A percentile compares a stretch with the other conserved stretches of the same genome.
These are phyloP conservation scores for Hyaena hyaena DNA, from an alignment of 2,113 vertebrate species.

Conservation along the genomic window DNA sequence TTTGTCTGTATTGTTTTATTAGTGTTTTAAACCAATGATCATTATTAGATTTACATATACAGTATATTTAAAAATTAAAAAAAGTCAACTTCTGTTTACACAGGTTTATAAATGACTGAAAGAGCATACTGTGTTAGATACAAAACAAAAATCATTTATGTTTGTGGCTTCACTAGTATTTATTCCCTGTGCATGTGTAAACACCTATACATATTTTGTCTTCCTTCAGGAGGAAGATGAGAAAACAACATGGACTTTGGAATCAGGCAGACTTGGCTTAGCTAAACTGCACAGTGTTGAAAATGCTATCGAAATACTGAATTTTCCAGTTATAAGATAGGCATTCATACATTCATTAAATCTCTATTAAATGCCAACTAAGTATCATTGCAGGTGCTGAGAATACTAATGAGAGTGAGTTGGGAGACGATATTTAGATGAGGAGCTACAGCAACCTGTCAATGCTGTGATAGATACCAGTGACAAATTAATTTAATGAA, in stretches of 20 bases:
- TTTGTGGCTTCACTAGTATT: neutral
- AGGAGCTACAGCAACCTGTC: neutral
- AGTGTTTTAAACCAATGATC: conserved; percentile 14
- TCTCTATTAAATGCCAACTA: neutral
- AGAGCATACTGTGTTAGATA: neutral
- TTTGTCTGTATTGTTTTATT: conserved; percentile 18
- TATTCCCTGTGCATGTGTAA: neutral
- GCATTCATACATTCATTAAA: neutral
- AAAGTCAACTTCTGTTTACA: neutral
- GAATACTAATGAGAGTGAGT: neutral
- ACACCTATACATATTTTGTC: neutral
- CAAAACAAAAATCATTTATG: neutral
- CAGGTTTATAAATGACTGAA: conserved; percentile 1
- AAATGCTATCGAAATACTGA: neutral
- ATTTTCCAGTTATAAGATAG: neutral
- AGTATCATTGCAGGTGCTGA: neutral
- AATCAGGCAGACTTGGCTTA: neutral
- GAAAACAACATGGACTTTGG: conserved; percentile 6
- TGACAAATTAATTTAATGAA: neutral
- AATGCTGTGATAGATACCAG: neutral
- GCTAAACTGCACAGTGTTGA: neutral
- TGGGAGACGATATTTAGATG: neutral
- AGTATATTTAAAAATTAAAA: neutral
- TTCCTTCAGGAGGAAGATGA: neutral
- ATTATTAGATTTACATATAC: conserved; percentile 28